phyloP scores from a whole-genome alignment of 2,888 invertebrate genomes.

The Macroteleia sp. region DNA sequence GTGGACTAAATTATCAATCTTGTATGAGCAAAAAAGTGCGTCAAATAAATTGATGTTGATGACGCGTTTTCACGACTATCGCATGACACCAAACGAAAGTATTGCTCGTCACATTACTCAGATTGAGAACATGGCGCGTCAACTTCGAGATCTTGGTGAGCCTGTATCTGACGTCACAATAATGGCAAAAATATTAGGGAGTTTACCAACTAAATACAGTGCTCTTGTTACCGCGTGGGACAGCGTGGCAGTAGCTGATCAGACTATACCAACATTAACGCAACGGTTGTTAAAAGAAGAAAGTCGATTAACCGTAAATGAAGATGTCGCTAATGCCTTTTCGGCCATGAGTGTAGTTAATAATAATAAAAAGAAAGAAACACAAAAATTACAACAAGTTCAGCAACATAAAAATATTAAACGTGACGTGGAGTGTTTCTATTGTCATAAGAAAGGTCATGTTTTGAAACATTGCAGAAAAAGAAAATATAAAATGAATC shows the following conservation, averaged over 20 bases:
- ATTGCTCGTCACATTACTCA: slow-evolving; percentile 63
- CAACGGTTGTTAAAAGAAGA: slow-evolving; percentile 53
- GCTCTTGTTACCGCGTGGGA: too few species aligned
- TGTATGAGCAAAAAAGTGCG: slow-evolving; percentile 68
- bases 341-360: not conserved
- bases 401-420: too few species aligned
- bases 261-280: slow-evolving; percentile 30
- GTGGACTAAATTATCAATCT: slow-evolving; percentile 60
- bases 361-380: not conserved
- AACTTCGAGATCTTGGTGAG: slow-evolving; percentile 61
- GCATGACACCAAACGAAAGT: slow-evolving; percentile 57
- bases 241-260: slow-evolving; percentile 25
- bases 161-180: slow-evolving; percentile 28
- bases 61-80: slow-evolving; percentile 63
- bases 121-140: slow-evolving; percentile 60
- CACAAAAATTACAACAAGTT: not conserved
- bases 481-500: slow-evolving; percentile 1
- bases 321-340: slow-evolving; percentile 18
- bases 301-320: slow-evolving; percentile 14
- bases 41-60: slow-evolving; percentile 66
- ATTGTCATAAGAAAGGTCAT: slow-evolving; percentile 43
- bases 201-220: too few species aligned
- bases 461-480: slow-evolving; percentile 15
- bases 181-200: slow-evolving; percentile 67
- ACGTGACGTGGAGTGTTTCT: slow-evolving; percentile 29